phyloP scores from a whole-genome alignment of 2,113 vertebrate genomes.

The Callaeas wilsoni region DNA sequence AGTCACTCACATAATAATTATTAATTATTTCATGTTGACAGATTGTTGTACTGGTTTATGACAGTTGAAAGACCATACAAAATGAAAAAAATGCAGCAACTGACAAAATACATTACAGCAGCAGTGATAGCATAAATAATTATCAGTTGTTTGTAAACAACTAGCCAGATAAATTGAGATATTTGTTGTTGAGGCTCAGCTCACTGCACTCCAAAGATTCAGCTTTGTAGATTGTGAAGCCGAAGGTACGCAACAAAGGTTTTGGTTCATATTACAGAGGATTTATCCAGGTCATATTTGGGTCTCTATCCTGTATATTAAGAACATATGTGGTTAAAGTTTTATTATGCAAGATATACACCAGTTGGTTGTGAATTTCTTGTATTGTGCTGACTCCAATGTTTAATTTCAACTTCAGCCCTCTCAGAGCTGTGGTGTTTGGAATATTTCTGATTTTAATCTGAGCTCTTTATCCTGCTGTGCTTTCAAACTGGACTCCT shows the following conservation, averaged over 20 bases:
- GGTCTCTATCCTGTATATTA: slow-evolving; percentile 43
- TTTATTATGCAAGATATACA: slow-evolving; percentile 60
- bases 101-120: slow-evolving; percentile 62
- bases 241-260: background rate
- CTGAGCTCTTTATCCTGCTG: slow-evolving; percentile 50
- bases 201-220: background rate
- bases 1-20: slow-evolving; percentile 77
- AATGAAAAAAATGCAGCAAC: slow-evolving; percentile 19
- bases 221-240: background rate
- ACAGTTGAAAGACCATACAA: slow-evolving; percentile 63
- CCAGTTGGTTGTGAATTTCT: slow-evolving; percentile 50
- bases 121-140: slow-evolving; percentile 36
- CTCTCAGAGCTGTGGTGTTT: background rate
- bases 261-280: slow-evolving; percentile 20
- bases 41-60: slow-evolving; percentile 67
- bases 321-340: slow-evolving; percentile 62
- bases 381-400: slow-evolving; percentile 45
- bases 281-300: slow-evolving; percentile 54
- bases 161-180: background rate
- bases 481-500: slow-evolving; percentile 40
- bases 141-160: slow-evolving; percentile 43
- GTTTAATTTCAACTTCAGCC: slow-evolving; percentile 52
- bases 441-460: slow-evolving; percentile 65
- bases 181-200: background rate
- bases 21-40: slow-evolving; percentile 72